Percentiles rank a stretch among this genome's conserved stretches.
Evolutionary conservation across 2,797 vertebrate species (phyloP).

Genomic region (Tiaroga cobitis): DNA sequence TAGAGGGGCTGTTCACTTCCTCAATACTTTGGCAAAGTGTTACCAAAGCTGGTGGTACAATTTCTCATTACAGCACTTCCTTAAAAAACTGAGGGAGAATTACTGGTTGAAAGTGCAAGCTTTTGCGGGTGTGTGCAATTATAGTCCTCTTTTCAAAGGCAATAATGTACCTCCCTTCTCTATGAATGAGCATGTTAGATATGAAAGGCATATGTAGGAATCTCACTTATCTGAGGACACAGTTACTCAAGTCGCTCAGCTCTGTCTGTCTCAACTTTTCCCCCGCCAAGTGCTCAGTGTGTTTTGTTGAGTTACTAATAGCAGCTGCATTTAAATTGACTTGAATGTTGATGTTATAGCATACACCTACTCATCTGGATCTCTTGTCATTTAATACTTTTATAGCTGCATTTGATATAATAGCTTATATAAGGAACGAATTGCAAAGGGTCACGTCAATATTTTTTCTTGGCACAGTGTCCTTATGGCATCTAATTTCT

Average conservation of each 20-base stretch:
- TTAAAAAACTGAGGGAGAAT: neutral
- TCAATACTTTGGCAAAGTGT: neutral
- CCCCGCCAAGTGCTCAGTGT: neutral
- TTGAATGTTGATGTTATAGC: constrained; percentile 5
- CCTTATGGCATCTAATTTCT: neutral
- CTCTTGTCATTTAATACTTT: neutral
- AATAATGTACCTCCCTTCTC: constrained; percentile 59
- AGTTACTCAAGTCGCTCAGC: constrained; percentile 14
- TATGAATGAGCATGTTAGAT: constrained; percentile 61
- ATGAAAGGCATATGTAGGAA: constrained; percentile 27
- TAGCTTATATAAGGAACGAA: neutral
- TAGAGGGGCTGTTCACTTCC: neutral
- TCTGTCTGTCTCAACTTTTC: neutral
- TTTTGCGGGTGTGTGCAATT: constrained; percentile 58
- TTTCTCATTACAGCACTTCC: constrained; percentile 2
- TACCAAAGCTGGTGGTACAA: constrained; percentile 10
- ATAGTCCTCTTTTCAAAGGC: constrained; percentile 5
- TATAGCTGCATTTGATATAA: neutral
- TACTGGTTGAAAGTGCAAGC: neutral
- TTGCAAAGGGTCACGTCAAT: neutral
- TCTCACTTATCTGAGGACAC: constrained; percentile 34
- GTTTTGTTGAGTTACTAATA: neutral
- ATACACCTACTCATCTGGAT: neutral
- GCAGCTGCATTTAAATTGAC: constrained; percentile 25
- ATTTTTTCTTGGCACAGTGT: neutral